Conservation (phyloP, 2,797 vertebrate genomes). For the Rhynchonycteris naso region DNA sequence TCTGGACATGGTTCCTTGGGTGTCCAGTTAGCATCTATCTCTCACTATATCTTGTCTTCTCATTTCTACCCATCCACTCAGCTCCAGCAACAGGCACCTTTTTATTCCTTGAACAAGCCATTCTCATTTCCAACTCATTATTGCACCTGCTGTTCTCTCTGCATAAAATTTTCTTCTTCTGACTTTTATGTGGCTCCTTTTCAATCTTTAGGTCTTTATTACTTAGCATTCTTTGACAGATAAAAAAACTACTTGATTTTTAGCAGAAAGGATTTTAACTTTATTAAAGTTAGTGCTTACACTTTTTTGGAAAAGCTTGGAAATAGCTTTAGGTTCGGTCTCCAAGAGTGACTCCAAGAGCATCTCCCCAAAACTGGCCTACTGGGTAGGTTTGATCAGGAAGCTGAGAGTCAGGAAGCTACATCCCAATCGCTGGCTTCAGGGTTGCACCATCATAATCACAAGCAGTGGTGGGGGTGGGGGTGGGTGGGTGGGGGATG, state of each 20-base stretch:
- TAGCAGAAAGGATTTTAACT: background rate
- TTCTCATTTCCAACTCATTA: background rate
- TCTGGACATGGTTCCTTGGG: background rate
- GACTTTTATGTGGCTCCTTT: background rate
- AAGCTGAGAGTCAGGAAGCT: background rate
- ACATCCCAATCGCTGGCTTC: background rate
- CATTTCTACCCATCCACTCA: background rate
- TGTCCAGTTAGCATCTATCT: background rate
- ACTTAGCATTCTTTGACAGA: background rate
- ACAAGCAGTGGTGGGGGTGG: background rate
- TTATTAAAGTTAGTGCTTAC: background rate
- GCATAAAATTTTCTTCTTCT: background rate
- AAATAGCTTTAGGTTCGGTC: background rate
- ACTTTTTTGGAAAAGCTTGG: background rate
- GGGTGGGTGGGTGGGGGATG: background rate
- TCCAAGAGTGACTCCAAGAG: background rate
- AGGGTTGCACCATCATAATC: background rate
- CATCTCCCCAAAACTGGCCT: background rate
- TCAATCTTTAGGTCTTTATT: background rate
- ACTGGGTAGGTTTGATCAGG: background rate
- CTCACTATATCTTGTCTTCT: background rate
- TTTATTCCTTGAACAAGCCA: background rate
- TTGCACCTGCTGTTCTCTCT: background rate
- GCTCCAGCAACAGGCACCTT: background rate
- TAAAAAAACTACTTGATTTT: background rate